Evolutionary conservation across 2,113 vertebrate species (phyloP).

Genomic region (Grallaria varia): DNA sequence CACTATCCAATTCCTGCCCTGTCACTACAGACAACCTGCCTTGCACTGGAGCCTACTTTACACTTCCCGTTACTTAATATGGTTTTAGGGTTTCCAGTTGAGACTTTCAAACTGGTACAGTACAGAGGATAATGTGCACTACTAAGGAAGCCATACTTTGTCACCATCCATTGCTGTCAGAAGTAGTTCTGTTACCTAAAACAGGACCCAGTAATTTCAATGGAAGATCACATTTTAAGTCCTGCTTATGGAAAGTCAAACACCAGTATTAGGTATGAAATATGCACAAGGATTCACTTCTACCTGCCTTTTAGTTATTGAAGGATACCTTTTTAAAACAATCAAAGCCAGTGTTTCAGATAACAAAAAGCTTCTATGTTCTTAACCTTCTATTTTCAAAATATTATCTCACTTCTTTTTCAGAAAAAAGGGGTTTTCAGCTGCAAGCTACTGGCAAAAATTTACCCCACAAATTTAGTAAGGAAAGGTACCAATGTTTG

Average conservation of each 20-base stretch:
- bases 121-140: neutral
- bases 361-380: neutral
- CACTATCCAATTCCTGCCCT: neutral
- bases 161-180: neutral
- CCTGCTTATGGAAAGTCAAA: neutral
- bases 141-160: neutral
- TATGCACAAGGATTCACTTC: neutral
- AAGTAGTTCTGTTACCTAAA: neutral
- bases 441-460: neutral
- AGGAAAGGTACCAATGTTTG: neutral
- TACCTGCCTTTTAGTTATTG: neutral
- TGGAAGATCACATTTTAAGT: neutral
- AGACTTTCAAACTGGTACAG: neutral
- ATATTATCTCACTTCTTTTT: neutral
- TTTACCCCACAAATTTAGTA: neutral
- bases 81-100: neutral
- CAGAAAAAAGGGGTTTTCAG: neutral
- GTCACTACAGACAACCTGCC: neutral
- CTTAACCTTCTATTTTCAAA: neutral
- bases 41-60: neutral
- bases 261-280: neutral
- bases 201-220: neutral
- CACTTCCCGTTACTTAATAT: neutral
- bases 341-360: neutral
- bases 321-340: neutral